Evolutionary conservation across 2,113 vertebrate genomes (phyloP).

Genomic region (Cebidichthys violaceus): DNA sequence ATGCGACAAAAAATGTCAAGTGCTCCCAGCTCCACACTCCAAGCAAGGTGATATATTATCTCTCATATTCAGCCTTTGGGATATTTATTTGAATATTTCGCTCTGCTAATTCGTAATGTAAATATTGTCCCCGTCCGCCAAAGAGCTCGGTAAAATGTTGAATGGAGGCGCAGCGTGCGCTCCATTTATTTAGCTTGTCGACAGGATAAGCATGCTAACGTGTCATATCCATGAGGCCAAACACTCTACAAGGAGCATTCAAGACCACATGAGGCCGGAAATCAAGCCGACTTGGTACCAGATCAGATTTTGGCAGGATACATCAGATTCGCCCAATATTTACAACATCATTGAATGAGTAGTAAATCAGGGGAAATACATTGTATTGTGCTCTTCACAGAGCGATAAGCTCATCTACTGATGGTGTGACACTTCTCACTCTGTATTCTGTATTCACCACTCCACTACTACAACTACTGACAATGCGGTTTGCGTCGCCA

Average conservation of each 20-base stretch:
- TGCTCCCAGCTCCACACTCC: conserved; percentile 52
- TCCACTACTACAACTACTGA: not conserved
- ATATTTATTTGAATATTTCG: conserved; percentile 67
- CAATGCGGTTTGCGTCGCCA: too few relatives aligned
- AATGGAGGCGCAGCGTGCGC: conserved; percentile 18
- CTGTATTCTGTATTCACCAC: not conserved
- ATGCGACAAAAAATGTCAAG: conserved; percentile 74
- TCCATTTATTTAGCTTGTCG: conserved; percentile 28
- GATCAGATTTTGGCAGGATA: not conserved
- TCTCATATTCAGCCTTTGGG: conserved; percentile 61
- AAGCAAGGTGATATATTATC: conserved; percentile 65
- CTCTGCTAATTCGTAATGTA: conserved; percentile 69
- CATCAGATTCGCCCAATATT: not conserved
- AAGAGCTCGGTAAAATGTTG: conserved; percentile 43
- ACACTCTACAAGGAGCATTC: not conserved
- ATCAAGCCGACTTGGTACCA: not conserved
- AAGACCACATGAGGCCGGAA: not conserved
- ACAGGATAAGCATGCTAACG: conserved; percentile 29
- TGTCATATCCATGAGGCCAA: conserved; percentile 12
- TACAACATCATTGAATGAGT: not conserved
- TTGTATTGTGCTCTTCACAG: not conserved
- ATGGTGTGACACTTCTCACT: not conserved
- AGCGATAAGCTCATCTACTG: not conserved
- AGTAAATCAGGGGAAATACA: not conserved
- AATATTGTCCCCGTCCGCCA: conserved; percentile 43